Evolutionary conservation across 2,797 vertebrate genomes (phyloP).

Genomic region (Merluccius polli): DNA sequence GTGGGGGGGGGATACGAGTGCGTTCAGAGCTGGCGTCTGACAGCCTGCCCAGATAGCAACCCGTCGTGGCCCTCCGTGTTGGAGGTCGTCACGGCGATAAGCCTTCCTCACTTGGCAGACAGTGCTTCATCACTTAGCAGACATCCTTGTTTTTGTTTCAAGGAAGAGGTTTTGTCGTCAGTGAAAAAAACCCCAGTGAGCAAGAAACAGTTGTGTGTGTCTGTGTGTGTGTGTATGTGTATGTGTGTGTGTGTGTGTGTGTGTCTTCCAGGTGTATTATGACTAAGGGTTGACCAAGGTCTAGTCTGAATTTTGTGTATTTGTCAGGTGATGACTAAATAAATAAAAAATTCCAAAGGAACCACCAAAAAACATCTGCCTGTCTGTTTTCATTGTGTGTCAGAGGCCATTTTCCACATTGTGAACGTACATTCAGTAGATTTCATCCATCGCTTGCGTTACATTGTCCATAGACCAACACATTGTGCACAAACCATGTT

Average conservation of each 20-base stretch:
- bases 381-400: not conserved
- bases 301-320: not conserved
- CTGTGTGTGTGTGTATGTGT: not conserved
- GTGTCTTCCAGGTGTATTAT: constrained; percentile 3
- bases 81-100: constrained; percentile 35
- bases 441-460: not conserved
- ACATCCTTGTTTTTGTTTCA: not conserved
- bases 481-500: no score
- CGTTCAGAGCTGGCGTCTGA: constrained; percentile 50
- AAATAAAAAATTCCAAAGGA: no score
- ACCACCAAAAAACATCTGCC: not conserved
- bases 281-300: constrained; percentile 1
- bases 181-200: not conserved
- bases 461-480: not conserved
- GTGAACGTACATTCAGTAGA: not conserved
- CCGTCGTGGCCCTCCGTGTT: constrained; percentile 14
- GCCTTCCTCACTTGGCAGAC: constrained; percentile 14
- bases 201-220: not conserved
- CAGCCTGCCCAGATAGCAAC: constrained; percentile 45
- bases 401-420: not conserved
- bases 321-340: not conserved
- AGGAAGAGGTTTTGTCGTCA: not conserved
- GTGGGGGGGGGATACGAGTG: constrained; percentile 49
- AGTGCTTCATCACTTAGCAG: not conserved
- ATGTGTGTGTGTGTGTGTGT: not conserved